phyloP scores from a whole-genome alignment of 2,888 invertebrate species.

The Parnassius orleans region DNA sequence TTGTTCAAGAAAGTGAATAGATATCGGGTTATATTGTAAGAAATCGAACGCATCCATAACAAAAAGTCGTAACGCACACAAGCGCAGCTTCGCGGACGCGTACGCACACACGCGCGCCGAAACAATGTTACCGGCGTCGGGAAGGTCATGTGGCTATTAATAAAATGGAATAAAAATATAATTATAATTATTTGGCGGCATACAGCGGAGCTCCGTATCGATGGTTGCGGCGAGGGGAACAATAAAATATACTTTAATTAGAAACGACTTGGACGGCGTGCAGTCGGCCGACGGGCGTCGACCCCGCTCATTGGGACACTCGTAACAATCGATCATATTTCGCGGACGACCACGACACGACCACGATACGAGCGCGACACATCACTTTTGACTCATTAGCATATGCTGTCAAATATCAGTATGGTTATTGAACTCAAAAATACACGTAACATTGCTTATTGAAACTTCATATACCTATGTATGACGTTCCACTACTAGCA shows the following conservation, averaged over 20 bases:
- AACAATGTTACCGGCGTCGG: constrained; percentile 47
- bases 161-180: constrained; percentile 68
- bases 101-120: constrained; percentile 13
- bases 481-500: too few species aligned
- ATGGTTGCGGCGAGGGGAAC: constrained; percentile 69
- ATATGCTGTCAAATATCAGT: not conserved
- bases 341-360: constrained; percentile 37
- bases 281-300: constrained; percentile 44
- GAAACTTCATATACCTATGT: too few species aligned
- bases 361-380: constrained; percentile 7
- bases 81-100: not conserved
- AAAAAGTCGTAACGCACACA: constrained; percentile 22
- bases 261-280: constrained; percentile 43
- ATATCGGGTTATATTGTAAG: constrained; percentile 44
- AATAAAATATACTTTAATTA: constrained; percentile 80
- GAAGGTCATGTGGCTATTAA: constrained; percentile 55
- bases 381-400: not conserved
- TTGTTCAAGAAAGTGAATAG: constrained; percentile 52
- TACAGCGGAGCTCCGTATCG: constrained; percentile 66
- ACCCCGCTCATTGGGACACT: constrained; percentile 46
- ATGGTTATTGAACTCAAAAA: too few species aligned
- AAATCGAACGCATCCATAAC: constrained; percentile 34
- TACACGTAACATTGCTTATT: too few species aligned
- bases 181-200: constrained; percentile 78
- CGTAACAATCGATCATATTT: constrained; percentile 44